Conservation (phyloP, 2,113 vertebrate species). For the Mellivora capensis region DNA sequence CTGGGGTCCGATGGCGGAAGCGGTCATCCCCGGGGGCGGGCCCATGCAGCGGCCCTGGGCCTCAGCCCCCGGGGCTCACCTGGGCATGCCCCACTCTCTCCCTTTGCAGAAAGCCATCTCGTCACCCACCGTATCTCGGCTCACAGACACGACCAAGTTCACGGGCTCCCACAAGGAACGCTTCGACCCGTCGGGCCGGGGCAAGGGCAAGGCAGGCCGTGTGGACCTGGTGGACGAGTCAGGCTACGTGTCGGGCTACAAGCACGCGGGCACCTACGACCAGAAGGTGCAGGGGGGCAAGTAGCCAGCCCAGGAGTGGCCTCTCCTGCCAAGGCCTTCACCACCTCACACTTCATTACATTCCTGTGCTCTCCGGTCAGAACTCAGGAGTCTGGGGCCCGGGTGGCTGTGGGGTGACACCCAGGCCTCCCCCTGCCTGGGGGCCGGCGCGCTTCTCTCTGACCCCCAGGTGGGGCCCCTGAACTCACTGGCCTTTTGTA, state of each 20-base stretch:
- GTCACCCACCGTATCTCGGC: conserved; percentile 93
- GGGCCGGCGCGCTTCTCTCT: not conserved
- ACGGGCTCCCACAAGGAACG: conserved; percentile 97
- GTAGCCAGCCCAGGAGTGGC: conserved; percentile 57
- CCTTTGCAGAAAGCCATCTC: conserved; percentile 89
- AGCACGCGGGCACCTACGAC: conserved; percentile 94
- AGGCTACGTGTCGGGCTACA: conserved; percentile 96
- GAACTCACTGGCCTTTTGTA: conserved; percentile 8
- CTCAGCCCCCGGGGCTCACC: not conserved
- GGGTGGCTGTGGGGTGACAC: not conserved
- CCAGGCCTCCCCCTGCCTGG: not conserved
- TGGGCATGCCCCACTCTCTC: not conserved
- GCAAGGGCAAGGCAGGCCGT: conserved; percentile 94
- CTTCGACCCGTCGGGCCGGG: conserved; percentile 92
- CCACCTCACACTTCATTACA: conserved; percentile 73
- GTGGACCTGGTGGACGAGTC: conserved; percentile 94
- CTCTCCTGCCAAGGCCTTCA: not conserved
- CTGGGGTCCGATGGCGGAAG: fast-evolving
- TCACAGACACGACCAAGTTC: conserved; percentile 95
- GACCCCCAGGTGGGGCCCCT: not conserved
- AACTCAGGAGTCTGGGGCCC: conserved; percentile 20
- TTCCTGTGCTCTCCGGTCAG: conserved; percentile 79
- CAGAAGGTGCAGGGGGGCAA: conserved; percentile 92
- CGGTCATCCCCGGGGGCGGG: not conserved
- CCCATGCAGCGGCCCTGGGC: not conserved